Evolutionary conservation across 64 coral and sea anemone genomes (phyloP), one percentile per base, ranked within the genome.

Genomic region (Montipora sp.): DNA sequence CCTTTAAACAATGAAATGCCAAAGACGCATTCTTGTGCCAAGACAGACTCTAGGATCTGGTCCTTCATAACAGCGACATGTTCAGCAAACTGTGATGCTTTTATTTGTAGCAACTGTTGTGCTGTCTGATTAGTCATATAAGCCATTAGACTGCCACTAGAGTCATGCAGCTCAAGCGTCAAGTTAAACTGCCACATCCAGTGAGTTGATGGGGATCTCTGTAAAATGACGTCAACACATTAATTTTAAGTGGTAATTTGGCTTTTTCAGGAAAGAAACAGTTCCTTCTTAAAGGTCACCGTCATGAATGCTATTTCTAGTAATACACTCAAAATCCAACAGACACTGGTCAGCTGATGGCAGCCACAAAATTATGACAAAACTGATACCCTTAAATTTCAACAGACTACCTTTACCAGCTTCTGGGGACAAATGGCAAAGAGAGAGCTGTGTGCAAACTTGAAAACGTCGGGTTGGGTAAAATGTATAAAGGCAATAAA

Each of bases 121-220:
- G 88, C 94, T 60, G 88, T 88, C 15, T 78, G 46, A 51, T 95
- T 71, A 23, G 96, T 98, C 36, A 98, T 11, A 8, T 5, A 15
- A 74, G 83, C 90, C 74, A 77, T 83, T 5, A 91, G 20, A 18
- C 81, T 84, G 36, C 80, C 66, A 47, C 87, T 90, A 53, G 87
- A 91, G 50, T 98, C 96, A 73, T 91, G 88, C 7, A 98, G 53
- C 53, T 90, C 78, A 61, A 98, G 75, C 63, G 63, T 24, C 61
- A 98, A 21, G 60, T 18, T 93, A 72, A 95, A 98, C 74, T 87
- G 67, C 96, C 96, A 98, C 14, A 80, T 78, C 96, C 96, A 98
- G 74, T 90, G 73, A n/a, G 45, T 57, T 19, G 75, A 77, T 18
- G 80, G 93, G 16, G 89, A 91, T 79, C 60, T 49, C 77, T 89